Evolutionary conservation across 2,797 vertebrate species (phyloP), one percentile per base, ranked within the genome.

Genomic region (Gymnodraco acuticeps): DNA sequence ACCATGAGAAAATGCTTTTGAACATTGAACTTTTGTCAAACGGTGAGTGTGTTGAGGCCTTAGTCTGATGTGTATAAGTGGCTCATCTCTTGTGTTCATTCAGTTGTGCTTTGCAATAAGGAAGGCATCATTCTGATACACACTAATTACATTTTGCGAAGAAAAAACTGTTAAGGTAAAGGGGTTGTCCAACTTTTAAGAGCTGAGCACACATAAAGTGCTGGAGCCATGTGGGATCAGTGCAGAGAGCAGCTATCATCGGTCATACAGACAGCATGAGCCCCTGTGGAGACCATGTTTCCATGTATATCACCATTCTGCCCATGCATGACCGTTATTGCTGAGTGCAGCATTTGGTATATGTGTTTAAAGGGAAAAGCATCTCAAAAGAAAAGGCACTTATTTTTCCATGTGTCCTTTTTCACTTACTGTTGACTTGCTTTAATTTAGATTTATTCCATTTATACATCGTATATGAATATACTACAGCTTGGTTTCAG

Each of bases 171-270:
- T 50, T 15, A 27, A 71, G 60, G 69, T 83, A 59, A 52, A 59
- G 80, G 64, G 65, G 46, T 53, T 64, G 61, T 78, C 47, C 67
- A 73, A 86, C 70, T 86, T 85, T 77, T 72, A 65, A 81, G 65
- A 79, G 85, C 88, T 82, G 87, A 89, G 86, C 84, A 63, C 69
- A 88, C 75, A 84, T 43, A 83, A 85, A 89, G 79, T 85, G 88
- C 87, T 91, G 82, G 83, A 86, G 77, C 82, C 88, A 70, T 91
- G 74, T 86, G 91, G 91, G 91, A 92, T 79, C 58, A 80, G 78
- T 69, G 83, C 10, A 58, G 72, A 77, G 85, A 83, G 85, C 77
- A 70, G 80, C 83, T 77, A 80, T 83, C 88, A 93, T 93, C 88
- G 80, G 70, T 93, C 92, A 91, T 70, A 64, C 54, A 62, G 92